Evolutionary conservation across 2,113 vertebrate species (phyloP), one percentile per base, ranked within the genome.

Genomic region (Euleptes europaea): DNA sequence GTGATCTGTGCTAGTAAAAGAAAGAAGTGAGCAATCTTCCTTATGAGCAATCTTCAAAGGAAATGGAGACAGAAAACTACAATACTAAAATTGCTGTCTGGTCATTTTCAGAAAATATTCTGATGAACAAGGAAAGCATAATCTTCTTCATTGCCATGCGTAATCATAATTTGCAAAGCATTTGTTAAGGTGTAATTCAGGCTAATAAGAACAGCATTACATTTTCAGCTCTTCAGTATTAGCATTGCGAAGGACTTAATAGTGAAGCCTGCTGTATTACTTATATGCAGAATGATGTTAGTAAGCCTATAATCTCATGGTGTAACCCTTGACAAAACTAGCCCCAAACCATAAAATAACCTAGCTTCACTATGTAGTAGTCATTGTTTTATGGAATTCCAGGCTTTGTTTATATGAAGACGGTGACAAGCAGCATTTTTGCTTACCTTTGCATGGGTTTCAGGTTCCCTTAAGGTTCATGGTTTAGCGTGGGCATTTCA

Each of bases 191-290:
- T 26, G 35, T 49, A 42, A 63, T 90, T 80, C n/a, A 75, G 63
- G 54, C 80, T 76, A 85, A 84, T 87, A 66, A 81, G 44, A 75
- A 21, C 21, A 91, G 78, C 51, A 4, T 87, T 91, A 17, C 76
- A 7, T 85, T 91, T 69, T 81, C 84, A 85, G 78, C 65, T 82
- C 40, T 89, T 84, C 75, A 76, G 28, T 84, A 31, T 91, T 90
- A 83, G 78, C 83, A 85, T 21, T 82, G 75, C 82, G 57, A 91
- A 74, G 77, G 65, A 80, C 80, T 26, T 66, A 26, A 67, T 42
- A 40, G 4, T 9, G 7, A 79, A 54, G 72, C 33, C 84, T 90
- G 79, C 5, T 81, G 33, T 72, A 72, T 85, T 65, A 21, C 7
- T 10, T 75, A 9, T 1, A 5, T 0, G 1, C 74, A 81, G 85